Evolutionary conservation across 2,888 invertebrate genomes (phyloP).

Genomic region (Tetropium fuscum): DNA sequence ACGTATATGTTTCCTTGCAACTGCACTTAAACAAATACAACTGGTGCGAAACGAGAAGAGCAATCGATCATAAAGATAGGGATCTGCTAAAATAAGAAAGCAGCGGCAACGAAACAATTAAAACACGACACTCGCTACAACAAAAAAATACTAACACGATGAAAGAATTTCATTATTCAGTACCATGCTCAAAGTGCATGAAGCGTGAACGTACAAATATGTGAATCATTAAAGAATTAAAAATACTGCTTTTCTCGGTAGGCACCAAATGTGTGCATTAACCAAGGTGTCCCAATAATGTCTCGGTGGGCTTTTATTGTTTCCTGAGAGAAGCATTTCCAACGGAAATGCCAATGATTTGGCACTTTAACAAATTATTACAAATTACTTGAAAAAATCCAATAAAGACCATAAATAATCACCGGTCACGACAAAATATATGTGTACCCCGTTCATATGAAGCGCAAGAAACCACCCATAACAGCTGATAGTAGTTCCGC

Average conservation of each 20-base stretch:
- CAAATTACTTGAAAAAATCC: no score
- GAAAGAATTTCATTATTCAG: slow-evolving; percentile 29
- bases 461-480: no score
- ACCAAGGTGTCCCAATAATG: not conserved
- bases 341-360: not conserved
- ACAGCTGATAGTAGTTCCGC: no score
- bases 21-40: not conserved
- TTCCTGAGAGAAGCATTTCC: not conserved
- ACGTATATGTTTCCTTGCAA: no score
- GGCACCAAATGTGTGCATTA: no score
- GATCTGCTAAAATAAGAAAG: not conserved
- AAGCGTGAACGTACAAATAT: slow-evolving; percentile 26
- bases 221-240: slow-evolving; percentile 12
- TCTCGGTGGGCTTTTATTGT: not conserved
- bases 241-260: not conserved
- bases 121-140: slow-evolving; percentile 7
- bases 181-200: slow-evolving; percentile 21
- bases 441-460: no score
- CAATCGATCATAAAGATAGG: not conserved
- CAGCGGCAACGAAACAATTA: slow-evolving; percentile 3
- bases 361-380: no score
- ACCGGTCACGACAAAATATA: no score
- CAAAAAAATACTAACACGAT: slow-evolving; percentile 9
- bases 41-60: not conserved
- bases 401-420: no score